These are phyloP conservation scores for Aphrophora alni DNA, from an alignment of 2,888 invertebrate genomes.

Conservation along the genomic window DNA sequence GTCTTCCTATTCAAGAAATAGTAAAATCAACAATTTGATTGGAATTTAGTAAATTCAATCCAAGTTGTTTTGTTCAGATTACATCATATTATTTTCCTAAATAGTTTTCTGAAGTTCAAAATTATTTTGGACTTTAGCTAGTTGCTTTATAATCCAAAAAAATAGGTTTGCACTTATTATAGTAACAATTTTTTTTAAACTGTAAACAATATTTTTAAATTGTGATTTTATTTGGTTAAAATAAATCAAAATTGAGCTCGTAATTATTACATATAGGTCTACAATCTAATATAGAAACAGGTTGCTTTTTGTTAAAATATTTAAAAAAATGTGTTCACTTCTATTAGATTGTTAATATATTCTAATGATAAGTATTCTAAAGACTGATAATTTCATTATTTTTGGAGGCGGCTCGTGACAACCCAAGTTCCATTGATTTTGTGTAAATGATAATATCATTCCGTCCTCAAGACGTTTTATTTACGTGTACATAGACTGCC, in stretches of 20 bases:
- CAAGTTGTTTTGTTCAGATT: no score
- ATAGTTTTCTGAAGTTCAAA: no score
- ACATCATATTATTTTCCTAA: no score
- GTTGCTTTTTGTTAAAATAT: not conserved
- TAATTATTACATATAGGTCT: not conserved
- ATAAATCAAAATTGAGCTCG: not conserved
- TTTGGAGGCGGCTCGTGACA: not conserved
- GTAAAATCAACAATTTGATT: no score
- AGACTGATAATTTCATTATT: not conserved
- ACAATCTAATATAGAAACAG: no score
- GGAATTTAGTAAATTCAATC: no score
- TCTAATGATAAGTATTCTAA: slow-evolving; percentile 3
- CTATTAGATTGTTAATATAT: not conserved
- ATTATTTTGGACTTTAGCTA: no score
- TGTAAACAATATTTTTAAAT: no score
- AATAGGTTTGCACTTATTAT: no score
- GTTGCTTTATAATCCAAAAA: no score
- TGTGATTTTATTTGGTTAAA: not conserved
- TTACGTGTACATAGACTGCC: slow-evolving; percentile 54
- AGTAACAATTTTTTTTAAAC: no score
- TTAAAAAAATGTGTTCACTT: not conserved
- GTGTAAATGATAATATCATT: slow-evolving; percentile 58
- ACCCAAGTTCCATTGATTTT: not conserved
- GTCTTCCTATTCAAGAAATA: no score
- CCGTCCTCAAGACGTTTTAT: slow-evolving; percentile 56